Conservation (phyloP, 2,113 vertebrate species). For the Piprites chloris region DNA sequence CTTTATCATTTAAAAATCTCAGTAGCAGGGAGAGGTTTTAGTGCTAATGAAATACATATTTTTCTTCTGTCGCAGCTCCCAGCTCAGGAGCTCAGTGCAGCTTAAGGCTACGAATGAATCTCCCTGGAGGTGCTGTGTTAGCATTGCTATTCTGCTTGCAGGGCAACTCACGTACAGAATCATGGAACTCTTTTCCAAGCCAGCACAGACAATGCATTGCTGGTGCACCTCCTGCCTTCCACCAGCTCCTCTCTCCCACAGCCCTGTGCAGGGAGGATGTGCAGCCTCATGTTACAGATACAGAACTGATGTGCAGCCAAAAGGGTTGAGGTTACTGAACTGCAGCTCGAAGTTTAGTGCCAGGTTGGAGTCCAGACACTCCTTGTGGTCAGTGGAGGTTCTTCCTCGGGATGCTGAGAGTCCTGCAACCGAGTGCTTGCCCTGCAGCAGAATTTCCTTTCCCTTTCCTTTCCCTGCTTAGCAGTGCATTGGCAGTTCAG, state of each 20-base stretch:
- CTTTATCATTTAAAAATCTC: background rate
- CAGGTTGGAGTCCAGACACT: background rate
- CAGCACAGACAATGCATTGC: background rate
- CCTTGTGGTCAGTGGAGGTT: rapidly evolving
- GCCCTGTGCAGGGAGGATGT: background rate
- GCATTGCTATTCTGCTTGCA: background rate
- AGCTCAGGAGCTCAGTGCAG: background rate
- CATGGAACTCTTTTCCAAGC: background rate
- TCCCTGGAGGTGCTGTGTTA: background rate
- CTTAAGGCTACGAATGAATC: background rate
- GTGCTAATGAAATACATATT: background rate
- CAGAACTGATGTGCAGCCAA: background rate
- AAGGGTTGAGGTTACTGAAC: background rate
- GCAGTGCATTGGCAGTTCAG: background rate
- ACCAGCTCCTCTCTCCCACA: background rate
- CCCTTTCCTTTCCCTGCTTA: background rate
- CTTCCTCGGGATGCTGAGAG: background rate
- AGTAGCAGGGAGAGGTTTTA: background rate
- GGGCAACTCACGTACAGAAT: background rate
- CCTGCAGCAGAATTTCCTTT: background rate
- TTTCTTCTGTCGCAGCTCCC: background rate
- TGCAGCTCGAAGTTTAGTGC: background rate
- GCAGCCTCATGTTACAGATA: background rate
- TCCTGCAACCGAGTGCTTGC: background rate
- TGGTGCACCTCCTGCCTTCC: background rate